Base-by-base conservation (phyloP, 2,888 invertebrate genomes). In the Baccha elongata region DNA sequence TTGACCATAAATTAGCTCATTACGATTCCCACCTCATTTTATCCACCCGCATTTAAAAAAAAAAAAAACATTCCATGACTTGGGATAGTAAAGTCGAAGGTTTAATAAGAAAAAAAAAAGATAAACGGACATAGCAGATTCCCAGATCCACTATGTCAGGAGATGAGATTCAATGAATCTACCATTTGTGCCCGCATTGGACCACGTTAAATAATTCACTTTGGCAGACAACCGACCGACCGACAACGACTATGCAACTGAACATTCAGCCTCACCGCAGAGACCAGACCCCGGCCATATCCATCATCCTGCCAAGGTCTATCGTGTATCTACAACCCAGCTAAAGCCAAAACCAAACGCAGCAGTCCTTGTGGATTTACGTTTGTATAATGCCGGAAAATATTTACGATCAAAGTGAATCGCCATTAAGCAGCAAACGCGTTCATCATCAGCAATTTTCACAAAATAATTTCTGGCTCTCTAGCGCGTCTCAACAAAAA, bases 1-100 rank as follows among this genome's bases (percentile, higher is more conserved):
- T 89, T 89, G 89, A 87, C 88, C 89, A 89, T 89, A 89, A 89
- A 89, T 89, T 89, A 88, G 88, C 88, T 89, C 89, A 89, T 89
- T 89, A 89, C 89, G 87, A 81, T 85, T 84, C 84, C 74, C 74
- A 85, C 84, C 78, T 81, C 76, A 67, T 83, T 75, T 84, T 72
- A 78, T 80, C 83, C 83, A 83, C 83, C 83, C 83, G 83, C 83
- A 83, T 83, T 78, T 35, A 42, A 35, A 62, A 46, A 58, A 42
- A 46, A 46, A 64, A 15, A 62, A 53, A 35, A 17, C 8, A 13
- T 23, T 40, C 23, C 23, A 8, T 21, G 7, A 32, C 10, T 37
- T 37, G 21, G 8, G 37, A 23, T 32, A n/a, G 19, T 37, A 15
- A 3, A 26, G 23, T 23, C 11, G 11, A 19, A 15, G 4, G 17